phyloP scores from a whole-genome alignment of 2,113 vertebrate species.

The Desmodus rotundus region DNA sequence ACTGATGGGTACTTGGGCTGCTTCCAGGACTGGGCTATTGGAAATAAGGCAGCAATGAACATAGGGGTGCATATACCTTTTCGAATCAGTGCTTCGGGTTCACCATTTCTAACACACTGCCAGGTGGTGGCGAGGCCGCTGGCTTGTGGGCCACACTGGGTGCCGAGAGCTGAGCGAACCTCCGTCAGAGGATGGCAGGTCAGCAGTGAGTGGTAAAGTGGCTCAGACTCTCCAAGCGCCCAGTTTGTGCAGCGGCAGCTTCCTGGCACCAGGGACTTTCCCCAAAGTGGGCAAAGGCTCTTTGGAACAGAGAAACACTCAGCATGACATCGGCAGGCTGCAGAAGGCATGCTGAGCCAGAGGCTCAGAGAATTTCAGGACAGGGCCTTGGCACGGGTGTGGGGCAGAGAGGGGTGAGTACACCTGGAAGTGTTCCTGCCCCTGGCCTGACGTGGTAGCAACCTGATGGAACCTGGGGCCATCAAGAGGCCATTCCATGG shows the following conservation, averaged over 20 bases:
- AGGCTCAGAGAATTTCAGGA: not conserved
- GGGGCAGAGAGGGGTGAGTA: not conserved
- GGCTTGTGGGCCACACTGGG: not conserved
- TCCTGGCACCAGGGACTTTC: not conserved
- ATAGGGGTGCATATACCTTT: not conserved
- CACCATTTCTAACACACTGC: not conserved
- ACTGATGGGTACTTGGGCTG: not conserved
- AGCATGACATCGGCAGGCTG: not conserved
- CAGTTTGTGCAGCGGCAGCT: not conserved
- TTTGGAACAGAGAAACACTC: not conserved
- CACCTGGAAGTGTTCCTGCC: not conserved
- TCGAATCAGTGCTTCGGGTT: not conserved
- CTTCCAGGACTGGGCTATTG: too few species aligned
- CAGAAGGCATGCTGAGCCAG: not conserved
- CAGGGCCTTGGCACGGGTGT: not conserved
- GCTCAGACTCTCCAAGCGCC: not conserved
- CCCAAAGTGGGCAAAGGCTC: not conserved
- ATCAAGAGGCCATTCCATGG: fast-evolving
- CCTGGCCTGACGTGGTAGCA: not conserved
- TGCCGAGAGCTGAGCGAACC: not conserved
- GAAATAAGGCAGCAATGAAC: not conserved
- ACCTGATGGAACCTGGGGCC: not conserved
- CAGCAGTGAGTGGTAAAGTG: not conserved
- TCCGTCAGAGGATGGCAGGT: not conserved
- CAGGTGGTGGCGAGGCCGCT: not conserved